Conservation (phyloP, 2,113 vertebrate species). For the Microcebus tavaratra region DNA sequence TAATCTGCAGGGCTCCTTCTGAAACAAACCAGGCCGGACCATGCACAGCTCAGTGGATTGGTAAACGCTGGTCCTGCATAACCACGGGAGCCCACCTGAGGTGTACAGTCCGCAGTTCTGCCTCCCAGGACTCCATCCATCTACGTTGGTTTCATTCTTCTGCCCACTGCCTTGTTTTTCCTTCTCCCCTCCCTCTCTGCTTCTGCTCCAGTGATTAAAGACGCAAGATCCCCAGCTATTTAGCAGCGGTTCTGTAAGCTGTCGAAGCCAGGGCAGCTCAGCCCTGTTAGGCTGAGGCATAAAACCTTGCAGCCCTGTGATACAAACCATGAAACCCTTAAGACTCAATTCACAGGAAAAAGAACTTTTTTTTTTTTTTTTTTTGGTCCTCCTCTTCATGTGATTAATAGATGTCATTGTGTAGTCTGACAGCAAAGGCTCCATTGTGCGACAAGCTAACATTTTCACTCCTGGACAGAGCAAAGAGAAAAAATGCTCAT, state of each 20-base stretch:
- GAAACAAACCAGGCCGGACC: slow-evolving; percentile 67
- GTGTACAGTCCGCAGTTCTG: slow-evolving; percentile 25
- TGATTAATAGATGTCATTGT: slow-evolving; percentile 65
- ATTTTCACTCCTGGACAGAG: slow-evolving; percentile 32
- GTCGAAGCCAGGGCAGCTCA: not conserved
- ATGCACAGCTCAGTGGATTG: not conserved
- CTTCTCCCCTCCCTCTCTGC: not conserved
- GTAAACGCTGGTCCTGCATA: slow-evolving; percentile 4
- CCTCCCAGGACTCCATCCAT: slow-evolving; percentile 50
- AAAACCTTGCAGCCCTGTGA: not conserved
- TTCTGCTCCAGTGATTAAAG: slow-evolving; percentile 50
- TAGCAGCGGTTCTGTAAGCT: not conserved
- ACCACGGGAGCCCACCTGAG: not conserved
- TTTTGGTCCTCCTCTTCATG: not conserved
- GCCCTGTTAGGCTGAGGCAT: not conserved
- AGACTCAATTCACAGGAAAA: slow-evolving; percentile 47
- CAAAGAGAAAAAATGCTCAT: slow-evolving; percentile 28
- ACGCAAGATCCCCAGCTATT: slow-evolving; percentile 45
- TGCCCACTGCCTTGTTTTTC: not conserved
- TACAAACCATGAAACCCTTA: slow-evolving; percentile 28
- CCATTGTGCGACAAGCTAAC: not conserved
- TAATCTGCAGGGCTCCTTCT: slow-evolving; percentile 59
- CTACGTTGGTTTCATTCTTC: slow-evolving; percentile 64
- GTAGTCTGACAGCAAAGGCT: slow-evolving; percentile 27
- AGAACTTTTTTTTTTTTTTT: not conserved